Evolutionary conservation across 2,888 invertebrate species (phyloP).

Genomic region (Lepidocyrtinus sp.): DNA sequence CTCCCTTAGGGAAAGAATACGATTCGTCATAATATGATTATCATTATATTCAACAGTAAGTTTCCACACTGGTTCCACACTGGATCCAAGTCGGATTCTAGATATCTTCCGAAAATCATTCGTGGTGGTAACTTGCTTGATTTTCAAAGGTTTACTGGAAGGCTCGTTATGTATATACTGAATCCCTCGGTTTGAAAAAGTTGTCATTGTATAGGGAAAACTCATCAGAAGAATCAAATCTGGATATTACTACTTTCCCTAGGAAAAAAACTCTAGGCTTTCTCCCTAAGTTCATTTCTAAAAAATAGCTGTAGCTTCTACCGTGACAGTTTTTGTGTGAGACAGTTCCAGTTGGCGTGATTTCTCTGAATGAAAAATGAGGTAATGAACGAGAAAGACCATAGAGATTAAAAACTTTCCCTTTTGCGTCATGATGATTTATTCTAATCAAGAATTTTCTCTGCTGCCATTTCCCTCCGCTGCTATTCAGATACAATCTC

Average conservation of each 20-base stretch:
- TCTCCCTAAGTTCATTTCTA: conserved; percentile 9
- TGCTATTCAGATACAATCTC: not conserved
- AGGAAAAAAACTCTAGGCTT: conserved; percentile 2
- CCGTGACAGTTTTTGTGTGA: conserved; percentile 45
- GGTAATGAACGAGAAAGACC: conserved; percentile 68
- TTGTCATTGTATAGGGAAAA: conserved; percentile 19
- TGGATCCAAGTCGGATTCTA: not conserved
- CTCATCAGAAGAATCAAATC: conserved; percentile 50
- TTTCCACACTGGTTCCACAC: conserved; percentile 23
- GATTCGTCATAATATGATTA: conserved; percentile 16
- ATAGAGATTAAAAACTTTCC: conserved; percentile 66
- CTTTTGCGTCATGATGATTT: conserved; percentile 67
- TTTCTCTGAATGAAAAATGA: conserved; percentile 67
- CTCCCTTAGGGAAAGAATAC: conserved; percentile 4
- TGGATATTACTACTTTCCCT: conserved; percentile 17
- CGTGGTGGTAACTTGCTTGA: conserved; percentile 13
- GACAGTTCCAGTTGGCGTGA: conserved; percentile 61
- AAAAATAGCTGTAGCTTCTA: conserved; percentile 24
- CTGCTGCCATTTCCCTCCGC: conserved; percentile 19
- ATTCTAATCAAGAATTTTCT: conserved; percentile 68
- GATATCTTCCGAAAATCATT: conserved; percentile 9
- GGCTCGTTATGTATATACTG: not conserved
- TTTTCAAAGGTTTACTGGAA: conserved; percentile 1
- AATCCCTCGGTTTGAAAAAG: conserved; percentile 10
- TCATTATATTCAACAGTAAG: conserved; percentile 42